phyloP scores from a whole-genome alignment of 1,140 invertebrate genomes.

The Sweltsa coloradensis region DNA sequence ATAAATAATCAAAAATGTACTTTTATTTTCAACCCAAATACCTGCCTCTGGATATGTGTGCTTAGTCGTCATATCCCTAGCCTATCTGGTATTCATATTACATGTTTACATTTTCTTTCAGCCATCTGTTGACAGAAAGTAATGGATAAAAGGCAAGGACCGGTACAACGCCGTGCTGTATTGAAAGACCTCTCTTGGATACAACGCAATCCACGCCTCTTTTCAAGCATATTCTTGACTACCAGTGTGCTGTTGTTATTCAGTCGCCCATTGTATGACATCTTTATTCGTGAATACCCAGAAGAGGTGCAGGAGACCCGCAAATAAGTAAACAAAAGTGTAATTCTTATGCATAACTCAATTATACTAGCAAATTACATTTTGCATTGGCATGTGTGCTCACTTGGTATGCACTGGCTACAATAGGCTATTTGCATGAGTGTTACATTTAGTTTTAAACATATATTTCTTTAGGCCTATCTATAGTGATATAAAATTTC shows the following conservation, averaged over 20 bases:
- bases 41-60: no score
- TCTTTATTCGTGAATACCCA: slow-evolving; percentile 30
- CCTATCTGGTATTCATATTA: not conserved
- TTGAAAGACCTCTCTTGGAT: slow-evolving; percentile 24
- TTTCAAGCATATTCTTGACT: slow-evolving; percentile 33
- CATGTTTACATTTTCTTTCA: not conserved
- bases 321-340: no score
- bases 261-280: slow-evolving; percentile 55
- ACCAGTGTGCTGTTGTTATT: slow-evolving; percentile 41
- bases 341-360: no score
- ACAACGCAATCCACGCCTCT: slow-evolving; percentile 38
- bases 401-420: no score
- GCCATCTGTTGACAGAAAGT: not conserved
- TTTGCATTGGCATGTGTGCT: no score
- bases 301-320: no score
- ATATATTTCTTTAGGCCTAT: no score
- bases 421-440: no score
- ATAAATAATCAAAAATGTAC: not conserved
- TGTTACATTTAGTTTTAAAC: no score
- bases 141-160: slow-evolving; percentile 2
- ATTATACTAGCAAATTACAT: no score
- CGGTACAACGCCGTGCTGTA: not conserved
- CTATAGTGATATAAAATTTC: no score
- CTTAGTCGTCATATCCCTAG: no score
- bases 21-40: not conserved